These are phyloP conservation scores for Scrobipalpa costella DNA, from an alignment of 2,888 invertebrate species.

Conservation along the genomic window DNA sequence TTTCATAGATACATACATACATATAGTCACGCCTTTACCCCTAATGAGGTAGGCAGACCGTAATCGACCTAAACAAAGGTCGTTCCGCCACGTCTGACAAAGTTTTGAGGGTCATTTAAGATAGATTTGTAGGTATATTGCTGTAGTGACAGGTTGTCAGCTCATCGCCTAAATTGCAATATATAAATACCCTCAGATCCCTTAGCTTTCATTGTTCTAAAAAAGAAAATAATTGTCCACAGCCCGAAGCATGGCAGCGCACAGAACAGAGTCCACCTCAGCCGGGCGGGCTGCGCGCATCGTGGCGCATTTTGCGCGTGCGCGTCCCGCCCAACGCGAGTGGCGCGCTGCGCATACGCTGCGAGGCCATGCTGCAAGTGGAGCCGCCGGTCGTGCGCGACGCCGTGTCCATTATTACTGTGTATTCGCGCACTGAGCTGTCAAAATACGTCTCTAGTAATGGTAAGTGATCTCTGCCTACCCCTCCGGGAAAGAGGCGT, in stretches of 20 bases:
- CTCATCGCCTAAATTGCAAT: too few relatives aligned
- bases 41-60: too few relatives aligned
- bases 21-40: too few relatives aligned
- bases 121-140: too few relatives aligned
- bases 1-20: too few relatives aligned
- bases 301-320: constrained; percentile 65
- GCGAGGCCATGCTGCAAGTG: constrained; percentile 64
- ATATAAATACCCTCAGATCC: too few relatives aligned
- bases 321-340: constrained; percentile 63
- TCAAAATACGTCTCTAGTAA: constrained; percentile 73
- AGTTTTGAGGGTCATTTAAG: too few relatives aligned
- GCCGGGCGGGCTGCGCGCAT: constrained; percentile 65
- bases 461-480: constrained; percentile 35
- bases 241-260: constrained; percentile 72
- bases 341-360: constrained; percentile 65
- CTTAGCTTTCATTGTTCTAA: not conserved
- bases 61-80: too few relatives aligned
- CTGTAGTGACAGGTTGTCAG: too few relatives aligned
- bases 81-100: too few relatives aligned
- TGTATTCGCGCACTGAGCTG: constrained; percentile 67
- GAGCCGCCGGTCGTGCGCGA: constrained; percentile 69
- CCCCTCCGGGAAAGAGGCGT: too few relatives aligned
- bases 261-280: constrained; percentile 60
- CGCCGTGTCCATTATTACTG: constrained; percentile 58
- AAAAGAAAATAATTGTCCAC: constrained; percentile 35